Evolutionary conservation across 2,113 vertebrate genomes (phyloP), one percentile per base, ranked within the genome.

Genomic region (Lagopus leucura): DNA sequence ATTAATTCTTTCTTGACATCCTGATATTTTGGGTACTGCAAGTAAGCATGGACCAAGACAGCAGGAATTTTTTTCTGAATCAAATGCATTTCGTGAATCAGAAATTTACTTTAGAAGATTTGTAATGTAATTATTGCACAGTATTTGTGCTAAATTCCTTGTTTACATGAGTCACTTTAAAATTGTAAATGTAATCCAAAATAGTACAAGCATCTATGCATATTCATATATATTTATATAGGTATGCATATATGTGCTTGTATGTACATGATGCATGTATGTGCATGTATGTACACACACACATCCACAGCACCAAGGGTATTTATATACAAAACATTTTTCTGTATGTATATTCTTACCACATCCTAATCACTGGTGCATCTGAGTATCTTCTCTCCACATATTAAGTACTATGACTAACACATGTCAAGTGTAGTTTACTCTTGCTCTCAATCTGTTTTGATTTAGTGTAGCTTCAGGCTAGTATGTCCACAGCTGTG

Each of bases 401-500:
- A 64, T 1, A 1, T 50, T 86, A 78, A 88, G 47, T 83, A 66
- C 34, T 72, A 42, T 86, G 82, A 75, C 66, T 92, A 92, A 78
- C 20, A 32, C 48, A 43, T 74, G 66, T 60, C 86, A 86, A 74
- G 67, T 38, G 43, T 52, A 86, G 86, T 89, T 93, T 96, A 63
- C 82, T 95, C 88, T 90, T 91, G 72, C 34, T 71, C 69, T 81
- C 64, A 65, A 28, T 82, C 79, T 88, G 64, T 88, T 93, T 94
- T 64, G 54, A 34, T 91, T 89, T 86, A 82, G 43, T 63, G 82
- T 16, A 22, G 24, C 64, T 85, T 94, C 90, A 89, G 38, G 78
- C 52, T 89, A 89, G 54, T 72, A n/a, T 58, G 45, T n/a, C 81
- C 10, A 64, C 95, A 94, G 77, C 85, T 95, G 85, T 95, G 88